Conservation (phyloP, 2,797 vertebrate genomes). For the Gymnoscopelus braueri region DNA sequence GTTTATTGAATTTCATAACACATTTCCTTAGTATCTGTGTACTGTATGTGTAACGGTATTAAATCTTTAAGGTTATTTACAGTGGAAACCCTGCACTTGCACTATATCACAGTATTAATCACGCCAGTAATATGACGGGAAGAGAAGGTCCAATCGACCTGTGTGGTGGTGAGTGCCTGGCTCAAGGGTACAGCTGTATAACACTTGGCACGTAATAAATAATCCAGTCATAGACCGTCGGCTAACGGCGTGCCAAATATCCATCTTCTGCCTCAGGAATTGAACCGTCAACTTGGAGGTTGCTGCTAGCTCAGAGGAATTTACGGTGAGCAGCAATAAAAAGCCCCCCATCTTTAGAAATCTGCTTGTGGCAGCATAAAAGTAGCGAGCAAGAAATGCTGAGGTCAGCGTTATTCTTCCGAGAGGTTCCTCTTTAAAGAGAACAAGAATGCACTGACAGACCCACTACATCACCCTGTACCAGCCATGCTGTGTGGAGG, state of each 20-base stretch:
- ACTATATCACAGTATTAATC: neutral
- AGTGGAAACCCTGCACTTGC: too few species aligned
- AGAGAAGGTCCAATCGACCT: neutral
- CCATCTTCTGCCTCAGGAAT: conserved; percentile 31
- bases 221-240: neutral
- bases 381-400: conserved; percentile 39
- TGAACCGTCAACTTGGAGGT: conserved; percentile 42
- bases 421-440: conserved; percentile 48
- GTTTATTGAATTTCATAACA: too few species aligned
- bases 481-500: conserved; percentile 18
- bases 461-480: conserved; percentile 47
- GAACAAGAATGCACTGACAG: conserved; percentile 47
- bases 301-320: conserved; percentile 35
- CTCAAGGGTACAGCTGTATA: conserved; percentile 1
- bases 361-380: conserved; percentile 52
- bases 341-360: conserved; percentile 20
- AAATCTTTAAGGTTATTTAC: too few species aligned
- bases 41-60: too few species aligned
- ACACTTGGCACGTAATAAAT: conserved; percentile 6
- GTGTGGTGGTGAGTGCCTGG: conserved; percentile 14
- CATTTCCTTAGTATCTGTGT: too few species aligned
- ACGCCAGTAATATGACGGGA: too few species aligned
- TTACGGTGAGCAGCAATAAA: conserved; percentile 28
- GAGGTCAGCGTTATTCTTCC: conserved; percentile 44
- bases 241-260: conserved; percentile 26